Conservation (phyloP, 2,888 invertebrate species). For the Eumerus sabulonum region DNA sequence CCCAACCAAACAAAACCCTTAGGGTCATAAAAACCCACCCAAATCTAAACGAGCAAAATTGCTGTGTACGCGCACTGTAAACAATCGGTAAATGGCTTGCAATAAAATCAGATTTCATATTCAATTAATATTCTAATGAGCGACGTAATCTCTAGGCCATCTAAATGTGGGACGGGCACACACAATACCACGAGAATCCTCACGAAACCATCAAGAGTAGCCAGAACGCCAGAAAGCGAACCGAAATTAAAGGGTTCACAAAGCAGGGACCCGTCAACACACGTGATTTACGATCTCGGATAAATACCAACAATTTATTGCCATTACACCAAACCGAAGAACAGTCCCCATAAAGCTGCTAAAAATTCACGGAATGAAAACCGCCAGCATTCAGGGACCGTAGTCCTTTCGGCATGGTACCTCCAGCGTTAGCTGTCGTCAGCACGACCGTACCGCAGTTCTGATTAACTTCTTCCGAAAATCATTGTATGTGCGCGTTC, state of each 20-base stretch:
- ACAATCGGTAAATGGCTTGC: slow-evolving; percentile 54
- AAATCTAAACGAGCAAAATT: slow-evolving; percentile 39
- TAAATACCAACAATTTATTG: slow-evolving; percentile 56
- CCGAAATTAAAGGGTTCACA: slow-evolving; percentile 40
- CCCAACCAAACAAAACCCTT: too few species aligned
- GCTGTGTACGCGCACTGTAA: slow-evolving; percentile 7
- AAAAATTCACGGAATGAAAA: slow-evolving; percentile 45
- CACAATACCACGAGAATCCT: slow-evolving; percentile 12
- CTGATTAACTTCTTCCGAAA: slow-evolving; percentile 48
- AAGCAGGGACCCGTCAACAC: slow-evolving; percentile 45
- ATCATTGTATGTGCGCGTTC: slow-evolving; percentile 6
- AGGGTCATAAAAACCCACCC: slow-evolving; percentile 6
- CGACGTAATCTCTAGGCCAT: slow-evolving; percentile 26
- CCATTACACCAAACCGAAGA: slow-evolving; percentile 46
- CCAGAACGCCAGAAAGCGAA: too few species aligned
- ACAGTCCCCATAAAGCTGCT: slow-evolving; percentile 41
- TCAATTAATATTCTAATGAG: slow-evolving; percentile 66
- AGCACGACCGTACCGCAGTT: not conserved
- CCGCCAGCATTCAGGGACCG: not conserved
- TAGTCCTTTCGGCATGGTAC: too few species aligned
- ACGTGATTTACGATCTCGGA: slow-evolving; percentile 56
- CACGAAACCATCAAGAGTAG: too few species aligned
- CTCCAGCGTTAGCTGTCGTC: not conserved
- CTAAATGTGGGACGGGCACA: not conserved
- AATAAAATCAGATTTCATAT: slow-evolving; percentile 64